Evolutionary conservation across 2,113 vertebrate genomes (phyloP), one percentile per base, ranked within the genome.

Genomic region (Engystomops pustulosus): DNA sequence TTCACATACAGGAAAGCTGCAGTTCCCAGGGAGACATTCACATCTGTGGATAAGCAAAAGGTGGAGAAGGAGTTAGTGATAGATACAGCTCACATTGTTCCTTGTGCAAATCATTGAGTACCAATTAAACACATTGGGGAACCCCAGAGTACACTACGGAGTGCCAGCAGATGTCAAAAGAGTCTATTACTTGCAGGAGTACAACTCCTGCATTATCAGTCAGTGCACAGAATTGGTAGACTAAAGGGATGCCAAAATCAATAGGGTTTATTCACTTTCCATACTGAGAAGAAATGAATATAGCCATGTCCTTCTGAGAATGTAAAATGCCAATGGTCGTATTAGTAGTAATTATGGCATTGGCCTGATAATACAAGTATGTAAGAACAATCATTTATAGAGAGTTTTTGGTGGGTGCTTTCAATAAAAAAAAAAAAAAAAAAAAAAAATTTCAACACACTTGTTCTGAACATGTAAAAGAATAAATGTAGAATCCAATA

Each of bases 21-120:
- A 97, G 80, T 95, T 91, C 79, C 93, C 94, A 85, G 94, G 94
- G 89, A 95, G 93, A 92, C 96, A 97, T 88, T 96, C 96, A 86
- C 96, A 97, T 90, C 96, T 97, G 94, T 87, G 93, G 92, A 89
- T 90, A 91, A 90, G 92, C 84, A 90, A 78, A 68, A 27, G 20
- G 71, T 51, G 58, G 25, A 76, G 44, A 38, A 36, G 36, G 55
- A 68, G 62, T 77, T 62, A 84, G 17, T 3, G 7, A 17, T 53
- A 36, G 7, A 17, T 53, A 36, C 47, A 68, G 74, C 23, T 69
- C 12, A 12, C 30, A 58, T 55, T 25, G 38, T 74, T 45, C 30
- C 45, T 36, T 49, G 38, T 36, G 36, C 34, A 60, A 41, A 75
- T 75, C 58, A 44, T 71, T 81, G 71, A 55, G 49, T 71, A 81